These are phyloP conservation scores for Perognathus longimembris DNA, from an alignment of 2,113 vertebrate genomes.

Conservation along the genomic window DNA sequence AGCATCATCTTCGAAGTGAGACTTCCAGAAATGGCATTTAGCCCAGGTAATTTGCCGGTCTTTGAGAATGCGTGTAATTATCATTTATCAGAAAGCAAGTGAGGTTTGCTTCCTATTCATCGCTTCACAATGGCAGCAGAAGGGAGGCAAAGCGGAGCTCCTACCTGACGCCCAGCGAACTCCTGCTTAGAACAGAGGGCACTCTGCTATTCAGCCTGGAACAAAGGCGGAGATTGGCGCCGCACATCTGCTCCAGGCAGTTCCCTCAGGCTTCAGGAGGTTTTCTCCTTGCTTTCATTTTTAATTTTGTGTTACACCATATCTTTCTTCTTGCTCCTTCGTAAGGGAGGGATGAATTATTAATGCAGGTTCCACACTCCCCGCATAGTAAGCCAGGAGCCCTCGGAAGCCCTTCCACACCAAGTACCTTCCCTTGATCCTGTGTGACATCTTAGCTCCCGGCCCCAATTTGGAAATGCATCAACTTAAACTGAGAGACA, in stretches of 20 bases:
- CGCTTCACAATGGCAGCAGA: background rate
- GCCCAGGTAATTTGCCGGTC: slow-evolving; percentile 87
- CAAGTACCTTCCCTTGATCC: background rate
- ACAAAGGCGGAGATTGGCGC: slow-evolving; percentile 24
- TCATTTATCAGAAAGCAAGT: background rate
- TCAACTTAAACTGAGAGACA: background rate
- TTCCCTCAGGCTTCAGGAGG: background rate
- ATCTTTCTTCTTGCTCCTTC: slow-evolving; percentile 39
- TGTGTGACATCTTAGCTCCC: background rate
- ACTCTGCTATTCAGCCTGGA: background rate
- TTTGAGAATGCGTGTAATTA: slow-evolving; percentile 19
- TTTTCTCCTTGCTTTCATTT: background rate
- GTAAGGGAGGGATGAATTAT: slow-evolving; percentile 1
- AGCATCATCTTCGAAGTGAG: slow-evolving; percentile 94
- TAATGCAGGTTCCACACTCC: background rate
- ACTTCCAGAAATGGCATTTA: slow-evolving; percentile 88
- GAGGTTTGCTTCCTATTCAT: background rate
- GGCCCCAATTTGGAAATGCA: background rate
- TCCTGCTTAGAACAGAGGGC: background rate
- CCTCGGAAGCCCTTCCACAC: background rate
- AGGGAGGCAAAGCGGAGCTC: background rate
- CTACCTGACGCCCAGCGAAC: accelerated
- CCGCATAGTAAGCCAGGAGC: too few species aligned
- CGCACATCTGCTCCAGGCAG: background rate
- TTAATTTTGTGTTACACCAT: background rate